phyloP scores from a whole-genome alignment of 2,888 invertebrate species.

The Allygus modestus region DNA sequence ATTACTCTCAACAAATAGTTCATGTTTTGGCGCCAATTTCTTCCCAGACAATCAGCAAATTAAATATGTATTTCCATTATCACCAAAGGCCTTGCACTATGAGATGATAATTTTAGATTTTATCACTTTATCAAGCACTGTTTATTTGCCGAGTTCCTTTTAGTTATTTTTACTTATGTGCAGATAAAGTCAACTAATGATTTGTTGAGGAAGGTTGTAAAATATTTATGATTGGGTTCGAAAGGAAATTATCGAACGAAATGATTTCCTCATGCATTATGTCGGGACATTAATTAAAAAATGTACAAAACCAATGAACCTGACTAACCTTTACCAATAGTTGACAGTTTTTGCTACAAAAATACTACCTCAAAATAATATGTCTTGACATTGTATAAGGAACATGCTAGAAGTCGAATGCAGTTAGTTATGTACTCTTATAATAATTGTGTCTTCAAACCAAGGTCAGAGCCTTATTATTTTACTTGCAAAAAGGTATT shows the following conservation, averaged over 20 bases:
- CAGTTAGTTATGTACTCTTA: too few species aligned
- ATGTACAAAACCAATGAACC: too few species aligned
- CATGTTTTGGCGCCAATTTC: slow-evolving; percentile 49
- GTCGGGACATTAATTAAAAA: too few species aligned
- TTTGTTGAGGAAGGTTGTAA: slow-evolving; percentile 8
- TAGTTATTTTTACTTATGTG: background rate
- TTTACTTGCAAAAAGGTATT: background rate
- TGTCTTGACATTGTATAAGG: too few species aligned
- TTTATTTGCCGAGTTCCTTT: background rate
- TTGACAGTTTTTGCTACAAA: too few species aligned
- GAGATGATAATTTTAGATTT: background rate
- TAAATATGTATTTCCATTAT: slow-evolving; percentile 3
- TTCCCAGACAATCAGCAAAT: slow-evolving; percentile 28
- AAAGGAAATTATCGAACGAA: too few species aligned
- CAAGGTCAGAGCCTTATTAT: background rate
- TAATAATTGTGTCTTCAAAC: background rate
- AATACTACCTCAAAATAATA: too few species aligned
- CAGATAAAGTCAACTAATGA: slow-evolving; percentile 15
- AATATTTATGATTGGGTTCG: too few species aligned
- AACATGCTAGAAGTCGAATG: too few species aligned
- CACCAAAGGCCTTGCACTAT: background rate
- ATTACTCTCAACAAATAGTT: background rate
- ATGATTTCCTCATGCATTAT: too few species aligned
- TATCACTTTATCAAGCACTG: background rate
- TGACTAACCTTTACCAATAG: too few species aligned